Evolutionary conservation across 35 echinoderm and acorn worm genomes (phyloP).

Genomic region (Ptychodera flava): DNA sequence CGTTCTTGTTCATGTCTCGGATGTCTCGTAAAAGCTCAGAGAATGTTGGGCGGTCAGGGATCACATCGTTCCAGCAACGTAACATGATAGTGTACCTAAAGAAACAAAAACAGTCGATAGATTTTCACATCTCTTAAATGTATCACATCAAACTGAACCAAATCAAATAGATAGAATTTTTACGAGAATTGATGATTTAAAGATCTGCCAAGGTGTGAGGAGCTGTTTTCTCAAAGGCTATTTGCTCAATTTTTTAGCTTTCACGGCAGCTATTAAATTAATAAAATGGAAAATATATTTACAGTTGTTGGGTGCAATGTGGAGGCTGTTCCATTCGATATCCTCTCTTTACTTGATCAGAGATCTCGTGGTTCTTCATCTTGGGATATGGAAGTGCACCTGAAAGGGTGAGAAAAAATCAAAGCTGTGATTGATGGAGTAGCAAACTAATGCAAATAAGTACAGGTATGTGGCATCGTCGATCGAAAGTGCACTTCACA

Average conservation of each 20-base stretch:
- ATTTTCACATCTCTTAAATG: no score
- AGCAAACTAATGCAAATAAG: not conserved
- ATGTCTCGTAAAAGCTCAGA: not conserved
- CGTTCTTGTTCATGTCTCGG: not conserved
- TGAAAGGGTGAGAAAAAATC: not conserved
- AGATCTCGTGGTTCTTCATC: not conserved
- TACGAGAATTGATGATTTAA: no score
- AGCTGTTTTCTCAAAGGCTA: no score
- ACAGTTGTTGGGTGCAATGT: conserved; percentile 4
- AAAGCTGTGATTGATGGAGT: not conserved
- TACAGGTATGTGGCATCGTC: not conserved
- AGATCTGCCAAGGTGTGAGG: no score
- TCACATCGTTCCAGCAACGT: not conserved
- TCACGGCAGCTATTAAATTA: no score
- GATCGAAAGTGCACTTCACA: not conserved
- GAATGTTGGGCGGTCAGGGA: not conserved
- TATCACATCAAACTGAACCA: no score
- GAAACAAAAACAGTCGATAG: no score
- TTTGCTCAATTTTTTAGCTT: no score
- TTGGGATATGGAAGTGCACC: not conserved
- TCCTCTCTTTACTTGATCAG: not conserved
- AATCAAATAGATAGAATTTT: no score
- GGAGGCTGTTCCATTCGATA: conserved; percentile 5
- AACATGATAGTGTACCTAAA: not conserved
- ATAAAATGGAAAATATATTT: not conserved